These are phyloP conservation scores for Pongo pygmaeus DNA, from an alignment of 2,113 vertebrate genomes.

Conservation along the genomic window DNA sequence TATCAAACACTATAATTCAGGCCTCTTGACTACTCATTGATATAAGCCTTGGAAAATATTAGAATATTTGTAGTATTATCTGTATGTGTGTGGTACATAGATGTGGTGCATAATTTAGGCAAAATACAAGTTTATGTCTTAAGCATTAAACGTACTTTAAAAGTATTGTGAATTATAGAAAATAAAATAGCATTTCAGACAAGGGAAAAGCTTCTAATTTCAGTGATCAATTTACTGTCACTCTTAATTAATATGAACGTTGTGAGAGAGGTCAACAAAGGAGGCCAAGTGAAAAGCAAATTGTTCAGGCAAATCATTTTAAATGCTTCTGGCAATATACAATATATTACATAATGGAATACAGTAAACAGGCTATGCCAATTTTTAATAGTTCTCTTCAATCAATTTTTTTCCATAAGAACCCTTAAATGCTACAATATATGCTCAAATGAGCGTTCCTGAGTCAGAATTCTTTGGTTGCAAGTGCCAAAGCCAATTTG, in stretches of 20 bases:
- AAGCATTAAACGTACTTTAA: not conserved
- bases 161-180: not conserved
- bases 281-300: conserved; percentile 29
- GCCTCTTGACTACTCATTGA: not conserved
- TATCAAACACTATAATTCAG: not conserved
- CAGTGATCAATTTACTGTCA: conserved; percentile 30
- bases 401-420: conserved; percentile 23
- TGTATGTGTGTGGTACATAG: not conserved
- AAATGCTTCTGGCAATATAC: not conserved
- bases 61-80: not conserved
- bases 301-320: not conserved
- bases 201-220: not conserved
- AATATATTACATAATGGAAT: not conserved
- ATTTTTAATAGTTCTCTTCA: conserved; percentile 16
- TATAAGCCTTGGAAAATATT: not conserved
- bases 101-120: not conserved
- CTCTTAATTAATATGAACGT: conserved; percentile 31
- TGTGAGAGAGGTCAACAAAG: not conserved
- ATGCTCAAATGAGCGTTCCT: not conserved
- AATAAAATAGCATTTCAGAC: conserved; percentile 52
- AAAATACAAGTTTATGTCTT: conserved; percentile 3
- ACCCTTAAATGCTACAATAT: not conserved
- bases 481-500: not conserved
- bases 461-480: not conserved
- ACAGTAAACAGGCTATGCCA: not conserved